Evolutionary conservation across 2,888 invertebrate genomes (phyloP), one percentile per base, ranked within the genome.

Genomic region (Andrena minutula): DNA sequence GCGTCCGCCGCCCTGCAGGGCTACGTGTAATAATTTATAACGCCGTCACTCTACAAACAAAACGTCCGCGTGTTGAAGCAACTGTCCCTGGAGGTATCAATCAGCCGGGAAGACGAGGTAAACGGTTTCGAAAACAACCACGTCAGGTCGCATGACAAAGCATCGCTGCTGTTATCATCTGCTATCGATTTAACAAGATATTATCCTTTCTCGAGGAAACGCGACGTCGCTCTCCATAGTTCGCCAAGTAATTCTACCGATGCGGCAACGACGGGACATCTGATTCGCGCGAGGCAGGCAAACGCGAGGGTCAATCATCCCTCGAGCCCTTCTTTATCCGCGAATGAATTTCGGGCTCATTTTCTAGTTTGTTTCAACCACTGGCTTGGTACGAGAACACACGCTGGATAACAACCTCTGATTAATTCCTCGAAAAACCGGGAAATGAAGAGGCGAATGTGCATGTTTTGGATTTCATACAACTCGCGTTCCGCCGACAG

Each of bases 161-260:
- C 58, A 75, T 64, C 72, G 71, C 51, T 53, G 41, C 51, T 56
- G 69, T 81, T 75, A 81, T 85, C 80, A 83, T 85, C 61, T 64
- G 60, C 75, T 87, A 87, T 87, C 77, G 87, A 87, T 87, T 87
- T 87, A 87, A 87, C 87, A 86, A 81, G 51, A 72, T 80, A 79
- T 85, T 77, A 71, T 76, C 72, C 68, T 75, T 68, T 47, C 30
- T 69, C 49, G 28, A 66, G 60, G 68, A 60, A 64, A 74, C 60
- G 60, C 51, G 63, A 61, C 51, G 60, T 73, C 60, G 49, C 49
- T 58, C 8, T 53, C 10, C 3, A 8, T 71, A 70, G 23, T 58
- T 73, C 32, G 23, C 65, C 47, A 58, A 68, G 71, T 66, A 49
- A 70, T 47, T 61, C 56, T 32, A 72, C 35, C 12, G 49, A 23